Base-by-base conservation (phyloP, 2,113 vertebrate species). In the Microcebus jonahi region DNA sequence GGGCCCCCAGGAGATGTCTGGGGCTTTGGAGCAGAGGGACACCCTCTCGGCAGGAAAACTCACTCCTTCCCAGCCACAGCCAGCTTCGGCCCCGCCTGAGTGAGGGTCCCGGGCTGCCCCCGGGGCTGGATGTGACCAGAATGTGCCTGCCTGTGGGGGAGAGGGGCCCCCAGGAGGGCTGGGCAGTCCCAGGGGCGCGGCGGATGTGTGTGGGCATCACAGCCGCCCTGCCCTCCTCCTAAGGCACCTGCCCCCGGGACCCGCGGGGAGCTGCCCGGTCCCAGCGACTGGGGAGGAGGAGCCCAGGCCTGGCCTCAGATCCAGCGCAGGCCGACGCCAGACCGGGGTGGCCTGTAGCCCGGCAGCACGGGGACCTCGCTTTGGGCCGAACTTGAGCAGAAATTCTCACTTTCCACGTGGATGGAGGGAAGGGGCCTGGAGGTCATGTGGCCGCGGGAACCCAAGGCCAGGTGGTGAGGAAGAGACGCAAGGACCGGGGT, bases 261-360 rank as follows among this genome's bases (percentile, higher is more conserved):
- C 48, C 20, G 0, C 0, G 14, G 27, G 13, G 45, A 9, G 12
- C 45, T 59, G 39, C 42, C 21, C 14, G 18, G 6, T 5, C 23
- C 15, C 21, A 4, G 42, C 6, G 18, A 21, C 4, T 9, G 39
- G 8, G 34, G 42, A 12, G 71, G 11, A 57, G n/a, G 8, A 45
- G 39, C 4, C 0, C 25, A 3, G 8, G 15, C 31, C 42, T 59
- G 13, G 73, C 7, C n/a, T n/a, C 67, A 3, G 77, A 29, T 7
- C 0, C 15, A 0, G 10, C 29, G 0, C 12, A 0, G n/a, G 50
- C 75, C 9, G 7, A 21, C 1, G 3, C 61, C 21, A 31, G 42
- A 4, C 5, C 4, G n/a, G 59, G 39, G 45, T 5, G 34, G 25
- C n/a, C 17, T 34, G 50, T 39, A 5, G 12, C 25, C n/a, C 1